Evolutionary conservation across 2,888 invertebrate species (phyloP).

Genomic region (Drosophila phalerata): DNA sequence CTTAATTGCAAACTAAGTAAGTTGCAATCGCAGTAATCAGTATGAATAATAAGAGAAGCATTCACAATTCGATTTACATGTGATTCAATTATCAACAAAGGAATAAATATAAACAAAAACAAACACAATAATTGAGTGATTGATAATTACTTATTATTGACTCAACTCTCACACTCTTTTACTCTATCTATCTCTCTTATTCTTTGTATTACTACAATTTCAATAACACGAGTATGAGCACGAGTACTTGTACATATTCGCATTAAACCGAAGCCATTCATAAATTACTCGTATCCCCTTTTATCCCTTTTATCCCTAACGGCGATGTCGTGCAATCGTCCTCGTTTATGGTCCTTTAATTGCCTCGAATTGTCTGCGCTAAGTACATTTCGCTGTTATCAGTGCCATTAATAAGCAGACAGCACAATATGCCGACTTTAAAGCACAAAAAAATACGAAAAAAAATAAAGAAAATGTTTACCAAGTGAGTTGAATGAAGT

Average conservation of each 20-base stretch:
- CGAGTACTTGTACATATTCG: background rate
- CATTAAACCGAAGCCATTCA: conserved; percentile 28
- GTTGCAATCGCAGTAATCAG: conserved; percentile 19
- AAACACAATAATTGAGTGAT: conserved; percentile 43
- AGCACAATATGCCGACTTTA: conserved; percentile 51
- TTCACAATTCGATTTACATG: conserved; percentile 19
- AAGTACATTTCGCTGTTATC: conserved; percentile 70
- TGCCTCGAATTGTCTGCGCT: conserved; percentile 58
- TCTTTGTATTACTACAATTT: background rate
- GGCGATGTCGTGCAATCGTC: conserved; percentile 33
- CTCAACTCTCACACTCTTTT: conserved; percentile 1
- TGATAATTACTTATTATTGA: conserved; percentile 50
- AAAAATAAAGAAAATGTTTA: background rate
- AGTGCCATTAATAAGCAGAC: conserved; percentile 61
- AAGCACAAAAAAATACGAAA: conserved; percentile 46
- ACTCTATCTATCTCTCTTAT: background rate
- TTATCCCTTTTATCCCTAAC: conserved; percentile 27
- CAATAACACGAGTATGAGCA: conserved; percentile 8
- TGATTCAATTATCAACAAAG: conserved; percentile 19
- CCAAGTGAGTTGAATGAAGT: conserved; percentile 51
- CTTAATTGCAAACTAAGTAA: conserved; percentile 16
- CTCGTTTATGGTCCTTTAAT: conserved; percentile 65
- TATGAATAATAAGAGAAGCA: conserved; percentile 17
- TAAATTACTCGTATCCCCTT: conserved; percentile 43
- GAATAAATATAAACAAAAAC: conserved; percentile 9